Percentiles rank a stretch among this genome's conserved stretches.
These are phyloP conservation scores for Sisor rabdophorus DNA, from an alignment of 2,113 vertebrate genomes.

Conservation along the genomic window DNA sequence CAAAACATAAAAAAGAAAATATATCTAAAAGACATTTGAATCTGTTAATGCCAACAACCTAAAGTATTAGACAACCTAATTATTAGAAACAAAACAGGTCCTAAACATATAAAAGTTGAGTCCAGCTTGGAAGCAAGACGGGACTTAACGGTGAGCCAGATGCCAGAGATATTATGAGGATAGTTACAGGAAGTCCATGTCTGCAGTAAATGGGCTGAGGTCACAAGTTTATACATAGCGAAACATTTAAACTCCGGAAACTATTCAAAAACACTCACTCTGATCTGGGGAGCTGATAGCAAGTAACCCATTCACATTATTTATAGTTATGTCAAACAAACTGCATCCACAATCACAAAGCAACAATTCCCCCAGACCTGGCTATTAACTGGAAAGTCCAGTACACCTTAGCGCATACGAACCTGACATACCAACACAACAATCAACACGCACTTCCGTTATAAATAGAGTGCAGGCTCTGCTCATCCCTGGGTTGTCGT, in stretches of 20 bases:
- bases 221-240: conserved; percentile 9
- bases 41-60: neutral
- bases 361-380: neutral
- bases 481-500: neutral
- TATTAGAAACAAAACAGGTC: neutral
- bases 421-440: neutral
- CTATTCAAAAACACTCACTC: neutral
- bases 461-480: neutral
- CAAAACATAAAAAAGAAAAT: neutral
- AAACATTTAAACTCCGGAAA: conserved; percentile 22
- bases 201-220: conserved; percentile 9
- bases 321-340: neutral
- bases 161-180: conserved; percentile 15
- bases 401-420: neutral
- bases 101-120: neutral
- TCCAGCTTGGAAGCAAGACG: neutral
- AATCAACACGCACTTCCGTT: too few relatives aligned
- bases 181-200: conserved; percentile 23
- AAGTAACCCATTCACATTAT: conserved; percentile 3
- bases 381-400: neutral
- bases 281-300: conserved; percentile 7
- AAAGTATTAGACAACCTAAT: neutral
- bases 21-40: neutral
- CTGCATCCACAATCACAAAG: neutral
- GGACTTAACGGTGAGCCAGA: neutral